Percentiles rank a stretch among this genome's conserved stretches.
These are phyloP conservation scores for Adelognathus sp. DNA, from an alignment of 2,888 invertebrate species.

Conservation along the genomic window DNA sequence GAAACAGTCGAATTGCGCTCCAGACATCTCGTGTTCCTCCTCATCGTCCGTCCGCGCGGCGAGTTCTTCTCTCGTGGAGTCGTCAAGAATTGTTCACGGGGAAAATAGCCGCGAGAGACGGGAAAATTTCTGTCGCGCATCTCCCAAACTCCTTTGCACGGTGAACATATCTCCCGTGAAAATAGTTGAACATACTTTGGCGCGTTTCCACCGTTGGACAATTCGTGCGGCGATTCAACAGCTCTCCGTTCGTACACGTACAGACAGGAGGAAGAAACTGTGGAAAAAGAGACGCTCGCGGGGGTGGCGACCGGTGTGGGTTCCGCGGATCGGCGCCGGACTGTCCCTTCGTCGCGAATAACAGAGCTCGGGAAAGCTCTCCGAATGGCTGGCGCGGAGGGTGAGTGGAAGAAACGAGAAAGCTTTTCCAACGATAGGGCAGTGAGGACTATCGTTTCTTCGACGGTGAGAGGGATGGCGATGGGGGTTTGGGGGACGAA, in stretches of 20 bases:
- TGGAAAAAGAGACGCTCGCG: conserved; percentile 20
- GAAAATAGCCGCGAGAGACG: conserved; percentile 71
- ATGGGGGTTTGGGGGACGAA: conserved; percentile 59
- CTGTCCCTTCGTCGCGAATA: not conserved
- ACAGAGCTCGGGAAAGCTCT: conserved; percentile 18
- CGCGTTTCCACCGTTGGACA: conserved; percentile 60
- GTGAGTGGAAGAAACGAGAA: not conserved
- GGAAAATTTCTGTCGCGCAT: conserved; percentile 70
- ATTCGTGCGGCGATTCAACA: conserved; percentile 29
- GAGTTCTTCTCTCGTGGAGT: conserved; percentile 44
- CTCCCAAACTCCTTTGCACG: not conserved
- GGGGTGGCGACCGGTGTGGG: not conserved
- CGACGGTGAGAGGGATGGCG: too few species aligned
- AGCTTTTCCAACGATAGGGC: not conserved
- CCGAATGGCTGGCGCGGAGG: not conserved
- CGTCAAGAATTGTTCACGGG: conserved; percentile 68
- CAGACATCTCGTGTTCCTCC: too few species aligned
- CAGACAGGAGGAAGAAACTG: conserved; percentile 22
- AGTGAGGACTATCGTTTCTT: not conserved
- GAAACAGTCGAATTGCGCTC: conserved; percentile 38
- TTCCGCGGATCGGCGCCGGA: not conserved
- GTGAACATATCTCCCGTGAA: conserved; percentile 68
- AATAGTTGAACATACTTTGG: conserved; percentile 75
- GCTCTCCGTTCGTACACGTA: not conserved
- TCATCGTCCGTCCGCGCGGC: conserved; percentile 12